Evolutionary conservation across 2,113 vertebrate genomes (phyloP).

Genomic region (Ondatra zibethicus): DNA sequence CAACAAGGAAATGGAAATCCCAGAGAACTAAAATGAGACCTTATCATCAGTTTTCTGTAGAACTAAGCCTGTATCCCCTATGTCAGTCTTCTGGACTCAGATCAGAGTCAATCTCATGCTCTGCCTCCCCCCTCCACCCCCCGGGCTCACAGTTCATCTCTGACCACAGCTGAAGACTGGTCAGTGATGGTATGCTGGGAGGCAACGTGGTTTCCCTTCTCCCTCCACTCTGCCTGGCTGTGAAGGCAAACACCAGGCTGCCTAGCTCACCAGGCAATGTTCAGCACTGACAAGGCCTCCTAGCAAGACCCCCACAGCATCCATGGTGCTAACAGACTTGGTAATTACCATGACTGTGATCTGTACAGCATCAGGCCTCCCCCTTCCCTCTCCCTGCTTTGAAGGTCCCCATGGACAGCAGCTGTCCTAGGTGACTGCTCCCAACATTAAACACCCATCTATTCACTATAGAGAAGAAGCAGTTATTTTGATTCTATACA

Average conservation of each 20-base stretch:
- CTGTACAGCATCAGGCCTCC: neutral
- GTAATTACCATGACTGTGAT: neutral
- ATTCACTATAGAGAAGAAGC: slow-evolving; percentile 52
- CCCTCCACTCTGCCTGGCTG: neutral
- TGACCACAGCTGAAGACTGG: neutral
- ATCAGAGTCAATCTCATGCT: neutral
- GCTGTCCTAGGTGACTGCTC: slow-evolving; percentile 55
- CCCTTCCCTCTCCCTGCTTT: neutral
- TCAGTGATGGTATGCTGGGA: neutral
- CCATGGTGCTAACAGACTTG: neutral
- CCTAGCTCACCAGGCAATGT: neutral
- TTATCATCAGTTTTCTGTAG: neutral
- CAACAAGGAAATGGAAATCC: neutral
- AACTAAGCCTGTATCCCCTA: neutral
- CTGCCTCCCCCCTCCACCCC: neutral
- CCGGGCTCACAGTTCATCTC: neutral
- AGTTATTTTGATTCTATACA: slow-evolving; percentile 65
- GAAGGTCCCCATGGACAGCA: slow-evolving; percentile 2
- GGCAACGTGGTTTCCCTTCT: neutral
- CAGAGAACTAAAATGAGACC: slow-evolving; percentile 29
- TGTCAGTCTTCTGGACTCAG: neutral
- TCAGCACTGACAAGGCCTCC: neutral
- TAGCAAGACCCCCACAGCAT: neutral
- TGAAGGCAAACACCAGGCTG: neutral
- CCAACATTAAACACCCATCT: slow-evolving; percentile 56